Percentiles rank a stretch among this genome's conserved stretches.
Conservation (phyloP, 35 echinoderm and acorn worm species). For the Apostichopus japonicus region DNA sequence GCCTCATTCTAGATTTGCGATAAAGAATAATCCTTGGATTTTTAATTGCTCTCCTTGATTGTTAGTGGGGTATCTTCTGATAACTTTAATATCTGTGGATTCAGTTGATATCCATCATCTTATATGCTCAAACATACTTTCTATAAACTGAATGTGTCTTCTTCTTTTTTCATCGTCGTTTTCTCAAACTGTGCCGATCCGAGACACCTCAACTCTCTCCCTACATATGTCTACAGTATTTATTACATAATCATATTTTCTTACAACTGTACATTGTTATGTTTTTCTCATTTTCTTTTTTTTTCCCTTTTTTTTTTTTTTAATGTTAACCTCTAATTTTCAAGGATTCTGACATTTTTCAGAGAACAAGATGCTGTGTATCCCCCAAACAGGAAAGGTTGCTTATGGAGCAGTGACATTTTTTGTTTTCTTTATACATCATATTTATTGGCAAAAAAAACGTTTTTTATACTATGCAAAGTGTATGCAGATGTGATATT, state of each 20-base stretch:
- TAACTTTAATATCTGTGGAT: too few species aligned
- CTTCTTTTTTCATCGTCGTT: neutral
- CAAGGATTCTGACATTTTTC: neutral
- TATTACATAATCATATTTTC: constrained; percentile 3
- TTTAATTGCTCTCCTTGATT: too few species aligned
- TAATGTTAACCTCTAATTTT: neutral
- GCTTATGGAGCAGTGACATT: neutral
- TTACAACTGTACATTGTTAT: neutral
- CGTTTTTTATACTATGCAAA: constrained; percentile 47
- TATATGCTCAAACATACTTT: too few species aligned
- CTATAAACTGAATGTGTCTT: neutral
- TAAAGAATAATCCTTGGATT: too few species aligned
- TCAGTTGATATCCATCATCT: too few species aligned
- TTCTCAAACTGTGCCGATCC: too few species aligned
- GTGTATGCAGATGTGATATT: constrained; percentile 52
- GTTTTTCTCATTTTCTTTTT: neutral
- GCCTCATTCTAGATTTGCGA: too few species aligned
- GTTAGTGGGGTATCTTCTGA: too few species aligned
- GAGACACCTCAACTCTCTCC: neutral
- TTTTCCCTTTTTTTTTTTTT: neutral
- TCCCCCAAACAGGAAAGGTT: too few species aligned
- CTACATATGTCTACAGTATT: neutral
- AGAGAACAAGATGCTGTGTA: too few species aligned
- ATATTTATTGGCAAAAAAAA: constrained; percentile 32
- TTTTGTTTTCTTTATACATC: neutral